Conservation (phyloP, 2,797 vertebrate genomes). For the Cynodonichthys magdalenae region DNA sequence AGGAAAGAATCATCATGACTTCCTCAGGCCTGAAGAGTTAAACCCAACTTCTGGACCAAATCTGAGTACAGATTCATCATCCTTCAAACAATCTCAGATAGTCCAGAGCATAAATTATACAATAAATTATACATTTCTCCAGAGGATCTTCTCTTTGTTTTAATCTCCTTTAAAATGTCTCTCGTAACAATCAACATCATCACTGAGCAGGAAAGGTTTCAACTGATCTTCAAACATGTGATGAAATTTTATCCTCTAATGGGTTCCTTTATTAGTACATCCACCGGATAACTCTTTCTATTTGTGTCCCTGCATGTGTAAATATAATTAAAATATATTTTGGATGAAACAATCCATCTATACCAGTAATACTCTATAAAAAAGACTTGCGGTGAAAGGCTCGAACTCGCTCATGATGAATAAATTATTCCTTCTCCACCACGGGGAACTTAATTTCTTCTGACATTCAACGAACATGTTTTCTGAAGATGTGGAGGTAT, state of each 20-base stretch:
- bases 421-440: conserved; percentile 79
- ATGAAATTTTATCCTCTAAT: conserved; percentile 26
- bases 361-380: conserved; percentile 6
- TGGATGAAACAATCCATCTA: not conserved
- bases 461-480: conserved; percentile 73
- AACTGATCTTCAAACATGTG: conserved; percentile 46
- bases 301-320: conserved; percentile 15
- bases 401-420: conserved; percentile 71
- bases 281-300: conserved; percentile 3
- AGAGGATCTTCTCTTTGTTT: conserved; percentile 59
- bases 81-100: conserved; percentile 35
- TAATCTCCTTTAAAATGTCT: conserved; percentile 19
- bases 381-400: conserved; percentile 36
- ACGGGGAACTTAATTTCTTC: conserved; percentile 67
- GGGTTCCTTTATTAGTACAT: conserved; percentile 19
- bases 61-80: conserved; percentile 39
- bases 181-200: conserved; percentile 42
- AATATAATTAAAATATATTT: conserved; percentile 19
- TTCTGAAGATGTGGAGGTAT: conserved; percentile 55
- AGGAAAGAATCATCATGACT: conserved; percentile 19
- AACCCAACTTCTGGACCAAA: conserved; percentile 42
- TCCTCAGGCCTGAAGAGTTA: conserved; percentile 26
- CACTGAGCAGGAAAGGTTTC: conserved; percentile 32
- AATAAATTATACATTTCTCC: conserved; percentile 83
- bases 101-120: conserved; percentile 78